Evolutionary conservation across 2,113 vertebrate genomes (phyloP).

Genomic region (Phaethornis superciliosus): DNA sequence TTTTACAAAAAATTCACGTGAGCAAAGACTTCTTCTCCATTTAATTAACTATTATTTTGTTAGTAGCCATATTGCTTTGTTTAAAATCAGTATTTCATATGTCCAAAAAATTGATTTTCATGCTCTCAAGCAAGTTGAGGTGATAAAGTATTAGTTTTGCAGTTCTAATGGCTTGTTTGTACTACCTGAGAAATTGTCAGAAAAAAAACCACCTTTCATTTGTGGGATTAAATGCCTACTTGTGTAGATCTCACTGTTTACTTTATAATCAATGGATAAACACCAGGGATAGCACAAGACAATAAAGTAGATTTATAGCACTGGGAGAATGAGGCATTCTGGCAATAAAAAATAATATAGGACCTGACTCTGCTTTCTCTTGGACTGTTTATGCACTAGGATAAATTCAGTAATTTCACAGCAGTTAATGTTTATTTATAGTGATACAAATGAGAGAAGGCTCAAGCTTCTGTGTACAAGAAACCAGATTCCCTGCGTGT

Average conservation of each 20-base stretch:
- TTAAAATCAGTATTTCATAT: not conserved
- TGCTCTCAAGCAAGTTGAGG: not conserved
- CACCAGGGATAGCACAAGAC: not conserved
- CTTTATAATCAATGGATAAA: conserved; percentile 26
- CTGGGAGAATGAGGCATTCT: not conserved
- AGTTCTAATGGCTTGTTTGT: not conserved
- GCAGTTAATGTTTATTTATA: conserved; percentile 40
- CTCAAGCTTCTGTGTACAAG: not conserved
- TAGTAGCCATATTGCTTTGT: not conserved
- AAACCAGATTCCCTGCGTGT: not conserved
- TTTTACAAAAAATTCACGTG: not conserved
- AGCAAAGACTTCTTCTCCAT: not conserved
- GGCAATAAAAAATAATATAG: conserved; percentile 41
- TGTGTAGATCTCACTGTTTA: not conserved
- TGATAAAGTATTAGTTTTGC: not conserved
- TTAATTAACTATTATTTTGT: not conserved
- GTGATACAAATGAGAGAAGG: not conserved
- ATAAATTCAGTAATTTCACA: conserved; percentile 43
- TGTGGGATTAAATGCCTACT: not conserved
- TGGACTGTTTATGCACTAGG: conserved; percentile 4
- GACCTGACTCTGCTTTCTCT: not conserved
- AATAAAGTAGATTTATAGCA: conserved; percentile 36
- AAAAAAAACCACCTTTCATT: not conserved
- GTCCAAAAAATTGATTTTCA: not conserved
- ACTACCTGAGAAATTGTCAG: not conserved